These are phyloP conservation scores for Stenodera caucasica DNA, from an alignment of 2,888 invertebrate species.

Conservation along the genomic window DNA sequence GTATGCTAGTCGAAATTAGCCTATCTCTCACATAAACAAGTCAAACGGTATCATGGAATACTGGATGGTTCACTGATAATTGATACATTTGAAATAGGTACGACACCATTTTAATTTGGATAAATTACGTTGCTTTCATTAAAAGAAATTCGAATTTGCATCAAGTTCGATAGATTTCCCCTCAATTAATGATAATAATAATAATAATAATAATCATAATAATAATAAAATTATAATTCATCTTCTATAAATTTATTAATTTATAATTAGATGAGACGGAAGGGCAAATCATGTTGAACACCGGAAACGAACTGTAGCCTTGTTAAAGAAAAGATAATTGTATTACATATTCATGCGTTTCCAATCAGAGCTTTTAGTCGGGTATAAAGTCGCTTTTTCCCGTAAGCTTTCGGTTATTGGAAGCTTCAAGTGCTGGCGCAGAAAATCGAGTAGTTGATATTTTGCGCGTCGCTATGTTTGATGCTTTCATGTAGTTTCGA, in stretches of 20 bases:
- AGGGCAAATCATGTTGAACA: no score
- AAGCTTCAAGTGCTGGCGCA: constrained; percentile 38
- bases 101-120: constrained; percentile 22
- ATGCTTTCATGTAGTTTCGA: constrained; percentile 14
- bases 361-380: constrained; percentile 37
- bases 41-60: constrained; percentile 47
- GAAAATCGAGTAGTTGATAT: constrained; percentile 37
- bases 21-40: constrained; percentile 53
- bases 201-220: no score
- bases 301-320: constrained; percentile 34
- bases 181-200: no score
- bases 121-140: no score
- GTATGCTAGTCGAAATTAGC: constrained; percentile 47
- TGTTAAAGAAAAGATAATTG: constrained; percentile 40
- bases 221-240: no score
- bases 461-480: constrained; percentile 29
- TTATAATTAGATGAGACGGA: no score
- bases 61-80: constrained; percentile 48
- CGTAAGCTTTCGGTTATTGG: constrained; percentile 22
- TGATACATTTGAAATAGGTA: constrained; percentile 49
- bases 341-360: constrained; percentile 45
- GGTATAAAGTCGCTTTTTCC: constrained; percentile 25
- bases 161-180: no score
- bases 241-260: no score
- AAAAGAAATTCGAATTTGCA: no score